phyloP scores from a whole-genome alignment of 2,113 vertebrate species.

The Trichechus manatus region DNA sequence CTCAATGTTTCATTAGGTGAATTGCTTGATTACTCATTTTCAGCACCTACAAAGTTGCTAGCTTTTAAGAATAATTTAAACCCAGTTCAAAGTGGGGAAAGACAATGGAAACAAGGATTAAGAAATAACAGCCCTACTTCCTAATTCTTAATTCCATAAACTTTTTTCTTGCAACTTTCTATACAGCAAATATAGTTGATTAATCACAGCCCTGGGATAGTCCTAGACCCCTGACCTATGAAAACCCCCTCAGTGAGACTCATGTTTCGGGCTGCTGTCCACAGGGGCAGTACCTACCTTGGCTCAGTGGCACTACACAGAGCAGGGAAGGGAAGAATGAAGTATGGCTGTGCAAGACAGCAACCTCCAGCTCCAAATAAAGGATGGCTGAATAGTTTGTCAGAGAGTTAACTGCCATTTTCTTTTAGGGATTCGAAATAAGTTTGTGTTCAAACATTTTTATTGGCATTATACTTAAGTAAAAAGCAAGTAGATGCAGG shows the following conservation, averaged over 20 bases:
- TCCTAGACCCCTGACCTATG: background rate
- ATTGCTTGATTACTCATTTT: background rate
- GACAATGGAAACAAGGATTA: background rate
- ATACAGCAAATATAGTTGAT: background rate
- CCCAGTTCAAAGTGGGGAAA: background rate
- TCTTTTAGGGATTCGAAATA: background rate
- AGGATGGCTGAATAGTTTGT: background rate
- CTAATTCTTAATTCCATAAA: background rate
- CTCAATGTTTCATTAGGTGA: background rate
- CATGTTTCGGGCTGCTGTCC: background rate
- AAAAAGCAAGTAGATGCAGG: background rate
- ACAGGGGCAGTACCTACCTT: background rate
- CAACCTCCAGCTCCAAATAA: background rate
- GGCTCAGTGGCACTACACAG: background rate
- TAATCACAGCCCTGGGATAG: background rate
- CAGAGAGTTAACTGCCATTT: background rate
- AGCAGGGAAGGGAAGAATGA: background rate
- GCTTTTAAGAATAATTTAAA: background rate
- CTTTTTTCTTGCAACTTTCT: background rate
- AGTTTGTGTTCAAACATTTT: background rate
- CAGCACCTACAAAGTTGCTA: background rate
- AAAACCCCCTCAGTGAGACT: background rate
- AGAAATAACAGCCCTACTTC: background rate
- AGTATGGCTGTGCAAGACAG: background rate
- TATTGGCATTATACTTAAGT: background rate